Percentiles rank a stretch among this genome's conserved stretches.
Evolutionary conservation across 2,888 invertebrate genomes (phyloP).

Genomic region (Heteropelma amictum): DNA sequence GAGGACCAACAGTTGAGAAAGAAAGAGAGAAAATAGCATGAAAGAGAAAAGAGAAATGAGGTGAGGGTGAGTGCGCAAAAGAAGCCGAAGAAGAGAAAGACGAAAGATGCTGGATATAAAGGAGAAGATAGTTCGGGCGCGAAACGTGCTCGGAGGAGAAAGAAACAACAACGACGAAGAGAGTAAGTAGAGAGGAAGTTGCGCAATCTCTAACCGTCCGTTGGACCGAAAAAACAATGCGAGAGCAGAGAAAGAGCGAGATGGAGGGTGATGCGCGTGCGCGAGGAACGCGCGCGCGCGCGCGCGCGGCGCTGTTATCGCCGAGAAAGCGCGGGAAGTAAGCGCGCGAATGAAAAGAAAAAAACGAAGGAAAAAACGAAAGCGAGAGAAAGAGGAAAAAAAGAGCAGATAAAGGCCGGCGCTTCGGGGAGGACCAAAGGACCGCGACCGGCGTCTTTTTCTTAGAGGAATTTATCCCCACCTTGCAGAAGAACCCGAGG

Average conservation of each 20-base stretch:
- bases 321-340: conserved; percentile 52
- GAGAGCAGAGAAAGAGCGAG: conserved; percentile 16
- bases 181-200: conserved; percentile 62
- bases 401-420: conserved; percentile 37
- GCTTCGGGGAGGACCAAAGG: conserved; percentile 43
- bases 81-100: conserved; percentile 53
- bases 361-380: background rate
- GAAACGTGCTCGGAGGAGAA: conserved; percentile 48
- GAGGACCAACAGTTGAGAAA: conserved; percentile 18
- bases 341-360: conserved; percentile 33
- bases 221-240: conserved; percentile 51
- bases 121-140: conserved; percentile 46
- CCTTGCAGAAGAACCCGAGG: background rate
- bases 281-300: conserved; percentile 31
- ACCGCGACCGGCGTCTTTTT: conserved; percentile 26
- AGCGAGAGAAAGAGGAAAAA: conserved; percentile 10
- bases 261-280: conserved; percentile 21
- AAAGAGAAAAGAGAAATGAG: conserved; percentile 49
- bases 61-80: conserved; percentile 51
- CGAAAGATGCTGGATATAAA: conserved; percentile 44
- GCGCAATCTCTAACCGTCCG: conserved; percentile 68
- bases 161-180: conserved; percentile 44
- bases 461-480: conserved; percentile 46
- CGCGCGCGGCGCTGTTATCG: conserved; percentile 51
- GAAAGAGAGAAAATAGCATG: conserved; percentile 11